Evolutionary conservation across 2,113 vertebrate species (phyloP).

Genomic region (Amia ocellicauda): DNA sequence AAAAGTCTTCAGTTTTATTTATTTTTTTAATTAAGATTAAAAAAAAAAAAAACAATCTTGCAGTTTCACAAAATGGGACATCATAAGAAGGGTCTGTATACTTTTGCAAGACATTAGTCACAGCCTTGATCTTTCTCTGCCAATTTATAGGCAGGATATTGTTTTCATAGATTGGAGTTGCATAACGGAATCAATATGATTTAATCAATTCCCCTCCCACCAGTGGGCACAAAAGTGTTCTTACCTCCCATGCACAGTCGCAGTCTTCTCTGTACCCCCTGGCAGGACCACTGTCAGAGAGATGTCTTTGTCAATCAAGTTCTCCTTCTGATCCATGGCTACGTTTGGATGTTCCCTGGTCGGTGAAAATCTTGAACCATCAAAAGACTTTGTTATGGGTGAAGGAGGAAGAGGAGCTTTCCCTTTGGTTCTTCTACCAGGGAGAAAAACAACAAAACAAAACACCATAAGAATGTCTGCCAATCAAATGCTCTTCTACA

Average conservation of each 20-base stretch:
- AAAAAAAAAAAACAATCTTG: too few species aligned
- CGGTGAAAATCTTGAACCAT: constrained; percentile 58
- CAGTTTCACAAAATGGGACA: too few species aligned
- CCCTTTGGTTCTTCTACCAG: constrained; percentile 76
- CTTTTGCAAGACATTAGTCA: too few species aligned
- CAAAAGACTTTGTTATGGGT: constrained; percentile 53
- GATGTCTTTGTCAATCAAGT: constrained; percentile 76
- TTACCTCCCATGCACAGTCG: constrained; percentile 84
- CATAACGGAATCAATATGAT: too few species aligned
- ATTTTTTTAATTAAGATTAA: too few species aligned
- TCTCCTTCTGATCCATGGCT: constrained; percentile 86
- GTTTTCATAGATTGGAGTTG: too few species aligned
- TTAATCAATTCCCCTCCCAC: too few species aligned
- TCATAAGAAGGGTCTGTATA: too few species aligned
- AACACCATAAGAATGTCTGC: not conserved
- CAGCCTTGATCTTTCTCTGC: too few species aligned
- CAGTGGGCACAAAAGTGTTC: too few species aligned
- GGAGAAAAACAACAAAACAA: constrained; percentile 24
- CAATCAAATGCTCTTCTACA: not conserved
- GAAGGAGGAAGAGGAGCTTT: constrained; percentile 88
- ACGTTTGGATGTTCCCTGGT: constrained; percentile 53
- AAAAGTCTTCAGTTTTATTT: too few species aligned
- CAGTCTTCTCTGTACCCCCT: constrained; percentile 77
- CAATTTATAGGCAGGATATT: too few species aligned
- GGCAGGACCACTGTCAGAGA: constrained; percentile 84